Base-by-base conservation (phyloP, 2,888 invertebrate species). In the Scrobipalpa atriplicella region DNA sequence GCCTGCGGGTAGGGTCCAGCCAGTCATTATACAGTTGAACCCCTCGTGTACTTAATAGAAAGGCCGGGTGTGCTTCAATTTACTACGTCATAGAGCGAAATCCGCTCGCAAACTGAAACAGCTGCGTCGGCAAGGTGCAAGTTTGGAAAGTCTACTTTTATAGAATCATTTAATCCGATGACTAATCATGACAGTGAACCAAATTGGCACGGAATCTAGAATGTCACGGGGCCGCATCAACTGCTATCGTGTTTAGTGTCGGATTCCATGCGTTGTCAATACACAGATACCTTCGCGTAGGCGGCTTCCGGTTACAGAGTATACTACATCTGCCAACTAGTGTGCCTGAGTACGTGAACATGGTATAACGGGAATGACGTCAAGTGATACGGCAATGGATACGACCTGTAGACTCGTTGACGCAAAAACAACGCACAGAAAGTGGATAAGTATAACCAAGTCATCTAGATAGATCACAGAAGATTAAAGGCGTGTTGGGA, bases 251-350 rank as follows among this genome's bases (percentile, higher is more conserved):
- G 43, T 62, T 38, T 38, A 73, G 76, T 79, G 78, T 78, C 78
- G 74, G 72, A 82, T 83, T 82, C 78, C 78, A 68, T 73, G 21
- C 75, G 73, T 60, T 65, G 65, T 70, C 67, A 66, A 52, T 61
- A 62, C 71, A 66, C 70, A 69, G 75, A 77, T 77, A 77, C 73
- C 73, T 76, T 73, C 73, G 82, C 79, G 84, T 84, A 81, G 81
- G 82, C 75, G 70, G 81, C 75, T 83, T 84, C 83, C 81, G 81
- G 66, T 65, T 56, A 56, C 64, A 29, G 56, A 38, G 41, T 54
- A 54, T 21, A 39, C 52, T 47, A 66, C 61, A 39, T 64, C 54
- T 56, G 56, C 64, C 56, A 54, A 19, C 47, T 52, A 39, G 52
- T 5, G 39, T 41, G 7, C 21, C 6, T 43, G 16, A 9, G 19